Conservation (phyloP, 2,113 vertebrate genomes). For the Poeciliopsis turrubarensis region DNA sequence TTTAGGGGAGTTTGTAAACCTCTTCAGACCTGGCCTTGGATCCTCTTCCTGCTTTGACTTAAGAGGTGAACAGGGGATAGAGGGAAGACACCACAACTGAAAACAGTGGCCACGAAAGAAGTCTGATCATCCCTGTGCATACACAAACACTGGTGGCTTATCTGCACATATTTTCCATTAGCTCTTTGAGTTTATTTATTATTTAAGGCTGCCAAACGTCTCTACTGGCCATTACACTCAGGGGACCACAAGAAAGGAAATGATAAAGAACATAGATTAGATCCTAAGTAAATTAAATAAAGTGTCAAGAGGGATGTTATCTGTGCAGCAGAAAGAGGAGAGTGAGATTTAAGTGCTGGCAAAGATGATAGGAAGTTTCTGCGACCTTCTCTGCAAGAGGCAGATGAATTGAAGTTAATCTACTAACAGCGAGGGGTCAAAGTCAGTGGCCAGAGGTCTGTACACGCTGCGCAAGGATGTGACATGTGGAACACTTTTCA, state of each 20-base stretch:
- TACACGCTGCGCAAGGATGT: slow-evolving; percentile 44
- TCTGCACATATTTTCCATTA: slow-evolving; percentile 23
- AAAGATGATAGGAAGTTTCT: slow-evolving; percentile 36
- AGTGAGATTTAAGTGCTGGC: slow-evolving; percentile 30
- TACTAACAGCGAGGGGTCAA: slow-evolving; percentile 47
- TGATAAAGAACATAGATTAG: slow-evolving; percentile 33
- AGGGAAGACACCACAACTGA: slow-evolving; percentile 50
- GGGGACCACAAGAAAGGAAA: slow-evolving; percentile 25
- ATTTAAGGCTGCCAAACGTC: slow-evolving; percentile 9
- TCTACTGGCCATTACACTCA: slow-evolving; percentile 35
- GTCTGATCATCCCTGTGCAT: neutral
- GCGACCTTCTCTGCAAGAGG: slow-evolving; percentile 45
- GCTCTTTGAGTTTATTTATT: slow-evolving; percentile 9
- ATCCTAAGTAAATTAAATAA: slow-evolving; percentile 16
- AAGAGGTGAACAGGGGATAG: slow-evolving; percentile 35
- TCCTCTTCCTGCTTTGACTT: slow-evolving; percentile 61
- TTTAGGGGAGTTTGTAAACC: slow-evolving; percentile 75
- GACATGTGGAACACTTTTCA: slow-evolving; percentile 44
- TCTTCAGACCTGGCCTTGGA: slow-evolving; percentile 65
- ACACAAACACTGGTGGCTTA: neutral
- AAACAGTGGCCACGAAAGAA: neutral
- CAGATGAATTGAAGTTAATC: slow-evolving; percentile 51
- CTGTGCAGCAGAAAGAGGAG: slow-evolving; percentile 13
- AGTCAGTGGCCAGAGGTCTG: slow-evolving; percentile 53
- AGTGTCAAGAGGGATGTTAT: slow-evolving; percentile 8